phyloP scores from a whole-genome alignment of 2,113 vertebrate species.

The Solenodon paradoxus region DNA sequence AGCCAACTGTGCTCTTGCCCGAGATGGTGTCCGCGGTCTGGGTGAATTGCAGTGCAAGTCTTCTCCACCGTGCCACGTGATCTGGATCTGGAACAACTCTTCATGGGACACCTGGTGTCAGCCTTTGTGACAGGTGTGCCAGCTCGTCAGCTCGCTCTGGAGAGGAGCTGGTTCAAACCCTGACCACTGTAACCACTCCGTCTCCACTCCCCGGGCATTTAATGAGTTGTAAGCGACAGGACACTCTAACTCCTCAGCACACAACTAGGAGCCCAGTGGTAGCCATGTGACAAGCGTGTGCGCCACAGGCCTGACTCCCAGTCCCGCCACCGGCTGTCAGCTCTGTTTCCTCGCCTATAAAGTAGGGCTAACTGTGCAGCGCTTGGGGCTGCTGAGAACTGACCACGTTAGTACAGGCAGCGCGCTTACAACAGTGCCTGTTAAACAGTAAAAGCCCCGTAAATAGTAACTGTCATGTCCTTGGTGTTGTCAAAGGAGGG shows the following conservation, averaged over 20 bases:
- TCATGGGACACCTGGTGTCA: background rate
- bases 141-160: background rate
- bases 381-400: background rate
- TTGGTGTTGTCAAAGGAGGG: background rate
- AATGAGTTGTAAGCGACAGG: background rate
- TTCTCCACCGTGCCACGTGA: rapidly evolving
- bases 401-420: background rate
- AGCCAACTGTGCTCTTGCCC: background rate
- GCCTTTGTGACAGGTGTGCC: background rate
- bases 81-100: background rate
- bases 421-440: background rate
- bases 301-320: background rate
- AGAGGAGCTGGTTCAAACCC: background rate
- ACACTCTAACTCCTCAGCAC: background rate
- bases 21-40: background rate
- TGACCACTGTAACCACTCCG: background rate
- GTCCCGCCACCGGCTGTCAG: background rate
- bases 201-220: background rate
- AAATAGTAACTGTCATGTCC: background rate
- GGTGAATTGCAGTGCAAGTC: background rate
- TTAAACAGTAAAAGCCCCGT: background rate
- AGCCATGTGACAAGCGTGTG: background rate
- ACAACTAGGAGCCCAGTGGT: background rate
- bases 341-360: background rate
- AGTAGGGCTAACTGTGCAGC: background rate